Percentiles rank a stretch among this genome's conserved stretches.
Evolutionary conservation across 2,113 vertebrate genomes (phyloP).

Genomic region (Bos javanicus): DNA sequence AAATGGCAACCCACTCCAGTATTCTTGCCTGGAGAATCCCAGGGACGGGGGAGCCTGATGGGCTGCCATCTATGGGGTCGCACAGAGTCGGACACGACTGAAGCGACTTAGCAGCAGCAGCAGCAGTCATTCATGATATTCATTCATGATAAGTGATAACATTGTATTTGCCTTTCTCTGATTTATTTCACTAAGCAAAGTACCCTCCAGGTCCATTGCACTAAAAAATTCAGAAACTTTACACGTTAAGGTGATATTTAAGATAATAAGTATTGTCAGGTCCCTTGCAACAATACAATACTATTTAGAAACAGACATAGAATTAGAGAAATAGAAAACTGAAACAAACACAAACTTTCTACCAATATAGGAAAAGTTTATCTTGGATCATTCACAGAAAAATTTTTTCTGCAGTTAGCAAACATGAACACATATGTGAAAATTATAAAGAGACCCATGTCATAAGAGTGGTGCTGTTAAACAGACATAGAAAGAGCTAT

Average conservation of each 20-base stretch:
- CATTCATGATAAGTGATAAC: not conserved
- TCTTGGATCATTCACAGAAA: not conserved
- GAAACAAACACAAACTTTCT: not conserved
- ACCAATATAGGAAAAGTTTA: not conserved
- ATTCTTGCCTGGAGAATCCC: too few relatives aligned
- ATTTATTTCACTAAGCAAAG: not conserved
- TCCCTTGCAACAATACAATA: not conserved
- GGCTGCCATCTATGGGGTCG: too few relatives aligned
- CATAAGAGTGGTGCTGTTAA: not conserved
- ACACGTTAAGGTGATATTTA: not conserved
- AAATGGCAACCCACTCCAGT: too few relatives aligned
- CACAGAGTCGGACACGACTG: too few relatives aligned
- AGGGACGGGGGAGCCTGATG: too few relatives aligned
- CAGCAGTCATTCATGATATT: not conserved
- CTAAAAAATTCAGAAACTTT: not conserved
- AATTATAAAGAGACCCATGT: not conserved
- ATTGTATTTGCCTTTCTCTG: not conserved
- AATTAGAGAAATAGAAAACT: not conserved
- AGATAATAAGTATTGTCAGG: not conserved
- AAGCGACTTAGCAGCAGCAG: too few relatives aligned
- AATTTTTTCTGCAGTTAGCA: not conserved
- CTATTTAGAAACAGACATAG: not conserved
- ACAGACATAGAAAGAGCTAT: not conserved
- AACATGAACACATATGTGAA: not conserved
- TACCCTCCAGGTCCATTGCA: not conserved